Evolutionary conservation across 2,888 invertebrate species (phyloP).

Genomic region (Pharmacophagus antenor): DNA sequence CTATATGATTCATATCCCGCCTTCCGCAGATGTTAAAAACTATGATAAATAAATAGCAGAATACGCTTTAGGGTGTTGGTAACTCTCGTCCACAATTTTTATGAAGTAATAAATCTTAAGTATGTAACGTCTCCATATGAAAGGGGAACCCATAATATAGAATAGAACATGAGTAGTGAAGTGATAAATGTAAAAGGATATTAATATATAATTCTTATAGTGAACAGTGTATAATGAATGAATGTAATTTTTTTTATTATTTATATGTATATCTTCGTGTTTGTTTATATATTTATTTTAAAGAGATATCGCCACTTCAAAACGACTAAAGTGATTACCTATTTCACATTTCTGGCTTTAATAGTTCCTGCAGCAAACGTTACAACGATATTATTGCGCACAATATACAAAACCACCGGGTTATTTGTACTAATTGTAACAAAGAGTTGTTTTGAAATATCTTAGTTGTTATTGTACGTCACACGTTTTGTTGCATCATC

Average conservation of each 20-base stretch:
- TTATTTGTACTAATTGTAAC: not conserved
- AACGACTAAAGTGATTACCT: too few species aligned
- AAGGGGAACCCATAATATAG: not conserved
- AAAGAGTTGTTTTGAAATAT: not conserved
- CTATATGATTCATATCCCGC: too few species aligned
- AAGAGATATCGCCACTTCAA: too few species aligned
- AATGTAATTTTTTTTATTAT: too few species aligned
- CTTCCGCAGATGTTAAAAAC: not conserved
- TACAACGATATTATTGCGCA: not conserved
- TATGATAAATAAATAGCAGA: not conserved
- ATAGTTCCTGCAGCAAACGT: not conserved
- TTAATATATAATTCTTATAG: not conserved
- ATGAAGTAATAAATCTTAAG: conserved; percentile 2
- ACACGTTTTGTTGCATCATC: conserved; percentile 8
- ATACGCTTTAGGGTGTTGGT: not conserved
- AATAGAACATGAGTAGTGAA: not conserved
- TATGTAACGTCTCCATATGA: too few species aligned
- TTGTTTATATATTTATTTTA: too few species aligned
- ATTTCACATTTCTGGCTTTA: not conserved
- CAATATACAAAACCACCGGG: not conserved
- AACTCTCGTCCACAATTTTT: not conserved
- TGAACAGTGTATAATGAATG: too few species aligned
- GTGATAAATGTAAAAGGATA: not conserved
- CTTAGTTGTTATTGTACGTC: not conserved
- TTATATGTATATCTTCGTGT: too few species aligned